Percentiles rank a stretch among this genome's conserved stretches.
Evolutionary conservation across 1,140 invertebrate species (phyloP).

Genomic region (Drosophila trapezifrons): DNA sequence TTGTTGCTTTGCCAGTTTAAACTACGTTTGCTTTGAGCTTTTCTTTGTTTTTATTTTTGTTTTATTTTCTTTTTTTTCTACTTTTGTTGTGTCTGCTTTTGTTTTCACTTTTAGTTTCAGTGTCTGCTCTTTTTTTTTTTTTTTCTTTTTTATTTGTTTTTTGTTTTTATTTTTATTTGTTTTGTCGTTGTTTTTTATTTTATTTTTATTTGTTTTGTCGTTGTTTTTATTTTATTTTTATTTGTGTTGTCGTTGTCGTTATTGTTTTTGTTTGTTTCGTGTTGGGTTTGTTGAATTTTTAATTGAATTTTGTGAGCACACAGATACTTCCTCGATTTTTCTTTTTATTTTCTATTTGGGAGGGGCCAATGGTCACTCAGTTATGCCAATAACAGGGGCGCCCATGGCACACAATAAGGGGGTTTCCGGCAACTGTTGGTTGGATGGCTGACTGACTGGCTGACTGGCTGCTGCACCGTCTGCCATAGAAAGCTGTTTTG

Average conservation of each 20-base stretch:
- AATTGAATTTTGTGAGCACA: constrained; percentile 70
- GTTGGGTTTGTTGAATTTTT: constrained; percentile 71
- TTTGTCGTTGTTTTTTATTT: constrained; percentile 19
- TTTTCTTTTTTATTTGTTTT: constrained; percentile 28
- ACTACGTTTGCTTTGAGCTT: constrained; percentile 33
- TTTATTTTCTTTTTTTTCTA: constrained; percentile 15
- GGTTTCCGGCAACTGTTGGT: constrained; percentile 6
- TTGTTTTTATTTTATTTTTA: constrained; percentile 15
- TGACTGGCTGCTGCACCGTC: constrained; percentile 7
- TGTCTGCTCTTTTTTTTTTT: constrained; percentile 16
- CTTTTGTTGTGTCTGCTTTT: constrained; percentile 22
- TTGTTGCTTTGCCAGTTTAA: constrained; percentile 42
- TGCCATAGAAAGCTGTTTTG: constrained; percentile 49
- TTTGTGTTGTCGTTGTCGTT: constrained; percentile 16
- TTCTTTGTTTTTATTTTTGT: constrained; percentile 21
- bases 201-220: constrained; percentile 40
- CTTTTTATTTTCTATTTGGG: constrained; percentile 14
- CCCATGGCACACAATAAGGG: neutral
- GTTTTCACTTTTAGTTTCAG: constrained; percentile 60
- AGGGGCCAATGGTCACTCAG: constrained; percentile 39
- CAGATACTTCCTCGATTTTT: constrained; percentile 52
- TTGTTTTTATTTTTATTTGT: constrained; percentile 23
- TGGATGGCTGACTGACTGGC: neutral
- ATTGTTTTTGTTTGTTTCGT: constrained; percentile 42
- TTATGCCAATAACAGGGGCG: constrained; percentile 35